Evolutionary conservation across 2,888 invertebrate genomes (phyloP).

Genomic region (Drosophila subquinaria): DNA sequence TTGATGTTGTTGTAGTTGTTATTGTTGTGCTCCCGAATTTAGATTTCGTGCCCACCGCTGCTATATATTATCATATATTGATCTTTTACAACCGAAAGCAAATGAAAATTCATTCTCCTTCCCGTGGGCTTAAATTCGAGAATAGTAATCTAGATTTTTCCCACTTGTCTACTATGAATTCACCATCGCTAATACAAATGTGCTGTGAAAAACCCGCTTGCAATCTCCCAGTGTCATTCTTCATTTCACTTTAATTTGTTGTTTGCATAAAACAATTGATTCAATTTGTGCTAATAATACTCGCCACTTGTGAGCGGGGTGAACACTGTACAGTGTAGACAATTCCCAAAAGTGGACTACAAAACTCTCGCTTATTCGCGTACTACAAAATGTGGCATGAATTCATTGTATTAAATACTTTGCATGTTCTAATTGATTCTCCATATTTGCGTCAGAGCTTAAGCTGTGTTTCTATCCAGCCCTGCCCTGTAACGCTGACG

Average conservation of each 20-base stretch:
- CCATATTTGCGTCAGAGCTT: slow-evolving; percentile 43
- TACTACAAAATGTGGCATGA: slow-evolving; percentile 13
- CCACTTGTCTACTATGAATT: background rate
- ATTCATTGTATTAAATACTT: background rate
- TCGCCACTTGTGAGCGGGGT: slow-evolving; percentile 9
- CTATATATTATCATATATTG: too few relatives aligned
- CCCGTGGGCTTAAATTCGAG: too few relatives aligned
- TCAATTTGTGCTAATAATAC: slow-evolving; percentile 70
- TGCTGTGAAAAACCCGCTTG: background rate
- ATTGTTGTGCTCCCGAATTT: too few relatives aligned
- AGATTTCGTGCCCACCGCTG: too few relatives aligned
- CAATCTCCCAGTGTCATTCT: slow-evolving; percentile 46
- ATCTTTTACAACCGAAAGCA: too few relatives aligned
- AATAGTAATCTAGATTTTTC: background rate
- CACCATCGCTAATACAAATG: slow-evolving; percentile 2
- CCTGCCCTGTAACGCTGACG: slow-evolving; percentile 46
- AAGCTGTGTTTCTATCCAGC: background rate
- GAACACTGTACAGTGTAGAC: background rate
- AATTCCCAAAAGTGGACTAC: background rate
- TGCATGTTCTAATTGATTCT: slow-evolving; percentile 26
- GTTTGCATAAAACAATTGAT: slow-evolving; percentile 69
- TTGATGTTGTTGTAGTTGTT: too few relatives aligned
- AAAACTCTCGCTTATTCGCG: background rate
- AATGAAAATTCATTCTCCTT: too few relatives aligned
- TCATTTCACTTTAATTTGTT: slow-evolving; percentile 60